phyloP scores from a whole-genome alignment of 2,797 vertebrate genomes.

The Eospalax fontanierii region DNA sequence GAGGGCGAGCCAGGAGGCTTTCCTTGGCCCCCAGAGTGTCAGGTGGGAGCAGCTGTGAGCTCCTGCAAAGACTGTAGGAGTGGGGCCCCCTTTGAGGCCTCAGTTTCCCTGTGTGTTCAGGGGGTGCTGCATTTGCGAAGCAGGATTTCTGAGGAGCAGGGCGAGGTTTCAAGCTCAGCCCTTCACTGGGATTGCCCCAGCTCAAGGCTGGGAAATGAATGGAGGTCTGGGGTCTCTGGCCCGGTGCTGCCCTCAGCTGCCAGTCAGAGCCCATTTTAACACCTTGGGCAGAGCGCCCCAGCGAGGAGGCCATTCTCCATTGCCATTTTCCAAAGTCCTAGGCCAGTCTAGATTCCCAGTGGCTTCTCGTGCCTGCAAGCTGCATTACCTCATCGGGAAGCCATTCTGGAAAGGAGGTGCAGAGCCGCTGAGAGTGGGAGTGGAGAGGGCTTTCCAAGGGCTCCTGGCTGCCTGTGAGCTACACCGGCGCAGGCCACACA shows the following conservation, averaged over 20 bases:
- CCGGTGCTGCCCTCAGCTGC: background rate
- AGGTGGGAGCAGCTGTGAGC: too few relatives aligned
- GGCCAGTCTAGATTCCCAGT: slow-evolving; percentile 34
- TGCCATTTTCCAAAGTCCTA: background rate
- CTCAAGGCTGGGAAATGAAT: fast-evolving
- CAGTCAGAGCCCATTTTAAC: fast-evolving
- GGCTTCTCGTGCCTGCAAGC: slow-evolving; percentile 72
- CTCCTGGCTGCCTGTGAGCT: slow-evolving; percentile 46
- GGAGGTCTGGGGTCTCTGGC: background rate
- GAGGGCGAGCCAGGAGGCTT: background rate
- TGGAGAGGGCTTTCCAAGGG: slow-evolving; percentile 16
- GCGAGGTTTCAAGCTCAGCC: background rate
- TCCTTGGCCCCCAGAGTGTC: fast-evolving
- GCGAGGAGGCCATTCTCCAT: background rate
- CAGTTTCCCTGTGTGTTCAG: fast-evolving
- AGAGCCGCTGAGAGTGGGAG: slow-evolving; percentile 74
- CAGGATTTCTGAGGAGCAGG: fast-evolving
- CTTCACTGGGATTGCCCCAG: fast-evolving
- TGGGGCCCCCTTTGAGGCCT: background rate
- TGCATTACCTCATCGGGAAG: slow-evolving; percentile 88
- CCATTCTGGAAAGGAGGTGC: slow-evolving; percentile 85
- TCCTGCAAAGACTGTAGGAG: background rate
- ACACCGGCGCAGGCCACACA: slow-evolving; percentile 19
- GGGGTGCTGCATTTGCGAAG: fast-evolving
- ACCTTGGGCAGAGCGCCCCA: background rate